These are phyloP conservation scores for Micropoecilia bifurca DNA, from an alignment of 2,797 vertebrate species.

Conservation along the genomic window DNA sequence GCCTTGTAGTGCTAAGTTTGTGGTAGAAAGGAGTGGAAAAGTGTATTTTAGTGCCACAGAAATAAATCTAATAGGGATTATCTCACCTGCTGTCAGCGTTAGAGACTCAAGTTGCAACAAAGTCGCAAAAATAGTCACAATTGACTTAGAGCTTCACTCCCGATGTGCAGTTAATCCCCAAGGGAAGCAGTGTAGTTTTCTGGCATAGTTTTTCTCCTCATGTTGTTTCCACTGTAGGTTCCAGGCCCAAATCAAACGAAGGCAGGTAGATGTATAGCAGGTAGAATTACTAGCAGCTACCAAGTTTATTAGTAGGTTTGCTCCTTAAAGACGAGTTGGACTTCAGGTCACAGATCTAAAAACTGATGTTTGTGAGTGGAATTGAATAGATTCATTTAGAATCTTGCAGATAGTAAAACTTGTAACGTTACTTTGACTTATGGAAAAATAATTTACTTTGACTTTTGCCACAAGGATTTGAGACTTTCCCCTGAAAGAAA, in stretches of 20 bases:
- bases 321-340: too few relatives aligned
- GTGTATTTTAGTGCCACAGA: constrained; percentile 3
- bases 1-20: constrained; percentile 5
- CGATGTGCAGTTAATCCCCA: background rate
- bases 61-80: constrained; percentile 11
- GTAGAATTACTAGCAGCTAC: too few relatives aligned
- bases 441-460: background rate
- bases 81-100: background rate
- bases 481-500: background rate
- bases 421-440: background rate
- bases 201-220: background rate
- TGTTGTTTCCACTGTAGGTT: background rate
- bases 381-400: background rate
- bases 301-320: too few relatives aligned
- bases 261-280: too few relatives aligned
- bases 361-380: too few relatives aligned
- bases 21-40: constrained; percentile 29
- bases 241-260: background rate
- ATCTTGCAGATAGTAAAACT: background rate
- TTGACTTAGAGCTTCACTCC: background rate
- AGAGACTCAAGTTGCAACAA: background rate
- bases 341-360: background rate
- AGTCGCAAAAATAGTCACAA: background rate
- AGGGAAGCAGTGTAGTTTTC: background rate
- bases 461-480: background rate